Evolutionary conservation across 1,140 invertebrate species (phyloP).

Genomic region (Dryas iulia): DNA sequence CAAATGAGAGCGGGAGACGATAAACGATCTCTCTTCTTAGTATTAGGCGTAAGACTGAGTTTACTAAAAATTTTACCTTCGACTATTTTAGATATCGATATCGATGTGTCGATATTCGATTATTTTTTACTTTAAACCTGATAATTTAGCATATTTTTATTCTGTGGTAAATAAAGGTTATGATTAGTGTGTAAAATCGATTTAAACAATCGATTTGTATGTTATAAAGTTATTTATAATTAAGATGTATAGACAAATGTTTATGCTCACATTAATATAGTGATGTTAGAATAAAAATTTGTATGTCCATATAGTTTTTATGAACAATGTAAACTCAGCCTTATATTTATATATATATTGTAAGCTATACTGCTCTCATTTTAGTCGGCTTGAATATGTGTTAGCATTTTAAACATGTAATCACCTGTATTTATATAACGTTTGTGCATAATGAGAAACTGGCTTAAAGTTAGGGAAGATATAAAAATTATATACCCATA

Average conservation of each 20-base stretch:
- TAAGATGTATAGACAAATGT: background rate
- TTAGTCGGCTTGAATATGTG: conserved; percentile 49
- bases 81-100: no score
- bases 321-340: conserved; percentile 28
- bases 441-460: conserved; percentile 4
- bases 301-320: background rate
- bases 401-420: conserved; percentile 52
- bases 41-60: conserved; percentile 34
- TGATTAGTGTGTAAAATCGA: background rate
- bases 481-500: background rate
- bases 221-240: background rate
- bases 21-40: conserved; percentile 41
- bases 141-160: conserved; percentile 18
- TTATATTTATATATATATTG: conserved; percentile 34
- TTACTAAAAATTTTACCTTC: no score
- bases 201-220: background rate
- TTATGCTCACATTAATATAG: background rate
- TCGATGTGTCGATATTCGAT: no score
- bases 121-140: background rate
- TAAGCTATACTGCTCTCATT: conserved; percentile 46
- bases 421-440: conserved; percentile 48
- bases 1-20: conserved; percentile 55
- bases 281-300: conserved; percentile 2
- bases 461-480: background rate
- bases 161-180: conserved; percentile 13